phyloP scores from a whole-genome alignment of 2,888 invertebrate species.

The Metalampra italica region DNA sequence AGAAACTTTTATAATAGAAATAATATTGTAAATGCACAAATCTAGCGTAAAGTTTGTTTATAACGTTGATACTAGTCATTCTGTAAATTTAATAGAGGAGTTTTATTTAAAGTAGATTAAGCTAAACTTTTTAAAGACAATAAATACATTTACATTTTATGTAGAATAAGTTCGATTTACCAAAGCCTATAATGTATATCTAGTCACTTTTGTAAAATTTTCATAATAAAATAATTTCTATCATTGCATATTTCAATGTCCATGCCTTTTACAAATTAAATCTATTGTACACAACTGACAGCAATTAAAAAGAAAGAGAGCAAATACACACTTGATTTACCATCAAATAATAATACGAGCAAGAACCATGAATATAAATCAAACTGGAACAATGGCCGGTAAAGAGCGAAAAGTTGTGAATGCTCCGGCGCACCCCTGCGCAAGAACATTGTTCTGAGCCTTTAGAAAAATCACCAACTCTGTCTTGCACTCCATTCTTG shows the following conservation, averaged over 20 bases:
- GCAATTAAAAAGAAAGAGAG: conserved; percentile 36
- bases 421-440: conserved; percentile 64
- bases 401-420: conserved; percentile 78
- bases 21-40: conserved; percentile 62
- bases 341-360: conserved; percentile 64
- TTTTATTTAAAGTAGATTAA: conserved; percentile 13
- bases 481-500: not conserved
- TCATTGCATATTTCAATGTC: conserved; percentile 19
- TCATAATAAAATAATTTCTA: conserved; percentile 27
- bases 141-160: conserved; percentile 25
- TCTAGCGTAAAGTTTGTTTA: conserved; percentile 15
- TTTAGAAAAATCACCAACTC: conserved; percentile 34
- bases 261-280: conserved; percentile 12
- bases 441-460: conserved; percentile 49
- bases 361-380: conserved; percentile 76
- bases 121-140: conserved; percentile 52
- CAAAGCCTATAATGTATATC: conserved; percentile 53
- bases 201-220: conserved; percentile 55
- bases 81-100: conserved; percentile 16
- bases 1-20: conserved; percentile 60
- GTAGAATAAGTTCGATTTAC: conserved; percentile 32
- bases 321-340: conserved; percentile 61
- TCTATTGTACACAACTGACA: not conserved
- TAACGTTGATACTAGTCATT: conserved; percentile 26
- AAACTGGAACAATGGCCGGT: conserved; percentile 71